Evolutionary conservation across 2,113 vertebrate genomes (phyloP).

Genomic region (Oncorhynchus kisutch): DNA sequence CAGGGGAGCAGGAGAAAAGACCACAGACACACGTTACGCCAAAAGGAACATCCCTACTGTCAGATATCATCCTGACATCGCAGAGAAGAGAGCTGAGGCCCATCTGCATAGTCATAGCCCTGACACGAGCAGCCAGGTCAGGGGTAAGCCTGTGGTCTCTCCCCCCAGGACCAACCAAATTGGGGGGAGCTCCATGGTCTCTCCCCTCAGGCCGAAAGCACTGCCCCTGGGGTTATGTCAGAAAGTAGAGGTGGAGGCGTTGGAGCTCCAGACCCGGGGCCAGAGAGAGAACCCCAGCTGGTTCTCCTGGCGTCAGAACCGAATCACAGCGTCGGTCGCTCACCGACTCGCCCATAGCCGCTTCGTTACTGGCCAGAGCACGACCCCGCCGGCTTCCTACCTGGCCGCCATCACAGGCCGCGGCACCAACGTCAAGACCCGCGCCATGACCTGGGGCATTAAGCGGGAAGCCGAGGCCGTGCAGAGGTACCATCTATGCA

Average conservation of each 20-base stretch:
- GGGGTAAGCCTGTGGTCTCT: neutral
- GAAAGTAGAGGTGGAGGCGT: constrained; percentile 39
- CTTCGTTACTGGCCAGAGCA: constrained; percentile 65
- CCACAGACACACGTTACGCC: neutral
- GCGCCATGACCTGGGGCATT: constrained; percentile 81
- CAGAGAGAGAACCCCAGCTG: constrained; percentile 75
- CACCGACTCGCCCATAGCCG: constrained; percentile 70
- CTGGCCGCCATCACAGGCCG: constrained; percentile 63
- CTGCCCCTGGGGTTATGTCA: constrained; percentile 14
- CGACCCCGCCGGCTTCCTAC: constrained; percentile 73
- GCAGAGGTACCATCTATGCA: no score
- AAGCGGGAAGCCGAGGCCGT: constrained; percentile 63
- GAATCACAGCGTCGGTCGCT: constrained; percentile 80
- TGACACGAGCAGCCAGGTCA: neutral
- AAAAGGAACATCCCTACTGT: neutral
- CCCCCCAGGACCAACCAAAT: neutral
- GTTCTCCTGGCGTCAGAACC: constrained; percentile 76
- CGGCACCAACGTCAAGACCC: constrained; percentile 49
- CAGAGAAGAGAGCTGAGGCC: neutral
- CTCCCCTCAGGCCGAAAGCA: constrained; percentile 15
- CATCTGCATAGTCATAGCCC: neutral
- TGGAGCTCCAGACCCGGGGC: constrained; percentile 78
- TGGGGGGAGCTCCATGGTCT: neutral
- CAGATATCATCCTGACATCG: neutral
- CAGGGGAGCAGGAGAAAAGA: neutral